Percentiles rank a stretch among this genome's conserved stretches.
These are phyloP conservation scores for Argyrosomus regius DNA, from an alignment of 2,797 vertebrate genomes.

Conservation along the genomic window DNA sequence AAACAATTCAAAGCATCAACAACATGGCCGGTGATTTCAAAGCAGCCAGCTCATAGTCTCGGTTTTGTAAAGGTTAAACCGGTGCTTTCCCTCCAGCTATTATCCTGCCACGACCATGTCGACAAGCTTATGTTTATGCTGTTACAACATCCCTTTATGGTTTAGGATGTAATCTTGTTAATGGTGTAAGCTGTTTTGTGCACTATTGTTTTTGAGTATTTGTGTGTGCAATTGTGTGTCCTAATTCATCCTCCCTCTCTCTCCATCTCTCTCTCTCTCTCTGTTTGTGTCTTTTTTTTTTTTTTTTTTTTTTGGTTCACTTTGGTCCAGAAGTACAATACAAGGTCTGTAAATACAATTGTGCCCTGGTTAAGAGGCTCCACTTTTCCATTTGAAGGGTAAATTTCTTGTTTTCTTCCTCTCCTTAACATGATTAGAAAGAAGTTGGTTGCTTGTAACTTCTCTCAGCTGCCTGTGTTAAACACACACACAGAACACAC, in stretches of 20 bases:
- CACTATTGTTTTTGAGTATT: constrained; percentile 63
- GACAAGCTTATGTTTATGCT: constrained; percentile 79
- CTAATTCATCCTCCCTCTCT: constrained; percentile 14
- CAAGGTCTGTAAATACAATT: constrained; percentile 69
- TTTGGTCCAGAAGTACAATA: constrained; percentile 49
- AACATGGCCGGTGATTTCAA: constrained; percentile 56
- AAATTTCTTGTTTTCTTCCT: constrained; percentile 62
- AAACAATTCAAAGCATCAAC: constrained; percentile 42
- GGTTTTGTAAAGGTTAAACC: constrained; percentile 77
- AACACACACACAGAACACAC: constrained; percentile 30
- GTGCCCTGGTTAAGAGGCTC: constrained; percentile 59
- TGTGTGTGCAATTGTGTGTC: constrained; percentile 43
- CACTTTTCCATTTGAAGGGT: constrained; percentile 53
- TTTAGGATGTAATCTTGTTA: constrained; percentile 84
- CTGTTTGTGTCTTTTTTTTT: not conserved
- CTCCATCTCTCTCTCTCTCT: not conserved
- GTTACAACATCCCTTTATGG: constrained; percentile 77
- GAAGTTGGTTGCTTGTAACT: constrained; percentile 58
- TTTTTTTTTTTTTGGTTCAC: constrained; percentile 22
- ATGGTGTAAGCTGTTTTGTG: constrained; percentile 76
- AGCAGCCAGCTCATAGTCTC: constrained; percentile 65
- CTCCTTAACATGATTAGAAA: constrained; percentile 63
- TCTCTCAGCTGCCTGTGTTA: constrained; percentile 36
- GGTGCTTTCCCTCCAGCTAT: constrained; percentile 68
- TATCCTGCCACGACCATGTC: constrained; percentile 62